These are phyloP conservation scores for Mionectes olivaceus DNA, from an alignment of 2,797 vertebrate genomes.

Conservation along the genomic window DNA sequence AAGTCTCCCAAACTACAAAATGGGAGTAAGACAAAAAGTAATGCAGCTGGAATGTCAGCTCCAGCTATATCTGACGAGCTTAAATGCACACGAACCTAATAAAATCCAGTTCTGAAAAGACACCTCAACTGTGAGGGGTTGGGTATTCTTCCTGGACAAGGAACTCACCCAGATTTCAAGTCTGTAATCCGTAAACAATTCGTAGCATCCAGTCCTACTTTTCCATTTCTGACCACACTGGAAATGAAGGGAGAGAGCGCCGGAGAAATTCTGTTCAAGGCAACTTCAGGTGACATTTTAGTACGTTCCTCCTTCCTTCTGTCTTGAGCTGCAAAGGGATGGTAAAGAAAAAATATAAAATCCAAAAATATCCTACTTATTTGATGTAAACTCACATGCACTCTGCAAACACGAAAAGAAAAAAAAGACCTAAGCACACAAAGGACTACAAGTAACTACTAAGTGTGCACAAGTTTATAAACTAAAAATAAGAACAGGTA, in stretches of 20 bases:
- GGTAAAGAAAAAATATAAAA: neutral
- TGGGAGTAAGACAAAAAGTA: neutral
- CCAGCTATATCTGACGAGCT: neutral
- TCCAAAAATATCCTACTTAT: neutral
- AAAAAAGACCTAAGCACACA: neutral
- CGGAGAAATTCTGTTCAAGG: constrained; percentile 93
- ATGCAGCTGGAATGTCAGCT: neutral
- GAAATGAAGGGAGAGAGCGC: constrained; percentile 91
- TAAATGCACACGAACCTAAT: neutral
- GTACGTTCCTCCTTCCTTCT: neutral
- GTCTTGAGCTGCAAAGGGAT: constrained; percentile 50
- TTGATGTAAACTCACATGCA: neutral
- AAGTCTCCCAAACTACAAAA: constrained; percentile 14
- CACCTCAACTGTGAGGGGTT: neutral
- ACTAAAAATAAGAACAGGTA: neutral
- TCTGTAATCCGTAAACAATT: constrained; percentile 95
- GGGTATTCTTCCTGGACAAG: neutral
- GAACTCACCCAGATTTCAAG: constrained; percentile 94
- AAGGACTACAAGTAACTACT: neutral
- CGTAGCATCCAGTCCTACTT: constrained; percentile 94
- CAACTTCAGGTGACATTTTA: constrained; percentile 94
- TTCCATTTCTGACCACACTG: constrained; percentile 92
- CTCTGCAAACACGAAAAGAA: neutral
- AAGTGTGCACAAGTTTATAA: neutral
- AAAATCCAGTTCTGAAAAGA: neutral